Evolutionary conservation across 1,140 invertebrate species (phyloP), one percentile per base, ranked within the genome.

Genomic region (Micrasema minimum): DNA sequence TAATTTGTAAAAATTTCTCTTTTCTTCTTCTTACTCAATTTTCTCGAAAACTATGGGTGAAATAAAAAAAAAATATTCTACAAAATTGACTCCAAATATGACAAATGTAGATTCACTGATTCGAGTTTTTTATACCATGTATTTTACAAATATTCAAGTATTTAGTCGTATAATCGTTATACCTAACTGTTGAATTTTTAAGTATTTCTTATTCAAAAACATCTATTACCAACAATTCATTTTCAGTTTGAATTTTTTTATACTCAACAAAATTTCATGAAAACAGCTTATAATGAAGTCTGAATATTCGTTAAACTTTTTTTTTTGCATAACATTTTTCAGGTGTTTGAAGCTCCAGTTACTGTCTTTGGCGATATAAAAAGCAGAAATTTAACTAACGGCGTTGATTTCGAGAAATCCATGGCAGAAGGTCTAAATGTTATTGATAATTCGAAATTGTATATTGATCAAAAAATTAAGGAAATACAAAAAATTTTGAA

Each of bases 261-360:
- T 16, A 14, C 18, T 45, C n/a, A 14, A 14, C 12, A n/a, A 14
- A n/a, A n/a, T n/a, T n/a, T n/a, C 16, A 3, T n/a, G 6, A 12
- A 43, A n/a, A 0, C 3, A 0, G 6, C 2, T 0, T 3, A 12
- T 14, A 43, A 2, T 43, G 41, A 43, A 43, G 41, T 1, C 41
- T n/a, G 12, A 12, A 2, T 14, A 1, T 5, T 12, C 20, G 48
- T 48, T 11, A 51, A 20, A 20, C 6, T 22, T 20, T 9, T 20
- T 23, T 20, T 16, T 6, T 51, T 51, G 11, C 11, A 12, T 22
- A n/a, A n/a, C n/a, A n/a, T 51, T 22, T 22, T 51, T 10, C 14
- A 51, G 50, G 12, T 51, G n/a, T 51, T 51, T 23, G 22, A 51
- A n/a, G 20, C 50, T 23, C 50, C 50, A 6, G 50, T 51, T 18